phyloP scores from a whole-genome alignment of 2,888 invertebrate species.

The Andrena minutula region DNA sequence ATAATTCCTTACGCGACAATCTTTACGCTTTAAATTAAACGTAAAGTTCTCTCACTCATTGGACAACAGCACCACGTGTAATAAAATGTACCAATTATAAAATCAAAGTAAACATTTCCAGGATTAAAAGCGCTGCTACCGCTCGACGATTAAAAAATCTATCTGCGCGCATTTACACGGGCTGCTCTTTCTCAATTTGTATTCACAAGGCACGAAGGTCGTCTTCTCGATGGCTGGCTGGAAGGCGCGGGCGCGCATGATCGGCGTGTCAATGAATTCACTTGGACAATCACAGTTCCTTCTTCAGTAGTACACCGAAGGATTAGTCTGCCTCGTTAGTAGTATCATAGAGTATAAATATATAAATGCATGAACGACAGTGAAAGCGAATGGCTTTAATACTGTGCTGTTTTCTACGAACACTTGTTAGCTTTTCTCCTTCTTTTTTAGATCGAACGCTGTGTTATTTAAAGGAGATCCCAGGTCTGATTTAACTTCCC shows the following conservation, averaged over 20 bases:
- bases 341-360: slow-evolving; percentile 30
- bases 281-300: slow-evolving; percentile 18
- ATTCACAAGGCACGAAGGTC: slow-evolving; percentile 56
- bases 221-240: slow-evolving; percentile 37
- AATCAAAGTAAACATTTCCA: slow-evolving; percentile 42
- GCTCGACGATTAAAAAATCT: slow-evolving; percentile 21
- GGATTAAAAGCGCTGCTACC: slow-evolving; percentile 33
- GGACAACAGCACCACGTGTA: slow-evolving; percentile 43
- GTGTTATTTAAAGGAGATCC: background rate
- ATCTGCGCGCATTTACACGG: slow-evolving; percentile 25
- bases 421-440: slow-evolving; percentile 1
- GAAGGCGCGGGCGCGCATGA: slow-evolving; percentile 51
- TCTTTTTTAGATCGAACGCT: background rate
- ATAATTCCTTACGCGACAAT: slow-evolving; percentile 21
- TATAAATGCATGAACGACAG: slow-evolving; percentile 47
- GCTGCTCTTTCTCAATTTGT: slow-evolving; percentile 24
- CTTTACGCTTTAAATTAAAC: slow-evolving; percentile 26
- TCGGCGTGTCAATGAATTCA: slow-evolving; percentile 25
- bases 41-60: slow-evolving; percentile 10
- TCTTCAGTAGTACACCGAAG: slow-evolving; percentile 24
- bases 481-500: background rate
- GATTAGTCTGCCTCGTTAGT: slow-evolving; percentile 6
- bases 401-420: slow-evolving; percentile 47
- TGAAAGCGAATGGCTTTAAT: slow-evolving; percentile 55
- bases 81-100: slow-evolving; percentile 7